Evolutionary conservation across 2,113 vertebrate genomes (phyloP), one percentile per base, ranked within the genome.

Genomic region (Indri indri): DNA sequence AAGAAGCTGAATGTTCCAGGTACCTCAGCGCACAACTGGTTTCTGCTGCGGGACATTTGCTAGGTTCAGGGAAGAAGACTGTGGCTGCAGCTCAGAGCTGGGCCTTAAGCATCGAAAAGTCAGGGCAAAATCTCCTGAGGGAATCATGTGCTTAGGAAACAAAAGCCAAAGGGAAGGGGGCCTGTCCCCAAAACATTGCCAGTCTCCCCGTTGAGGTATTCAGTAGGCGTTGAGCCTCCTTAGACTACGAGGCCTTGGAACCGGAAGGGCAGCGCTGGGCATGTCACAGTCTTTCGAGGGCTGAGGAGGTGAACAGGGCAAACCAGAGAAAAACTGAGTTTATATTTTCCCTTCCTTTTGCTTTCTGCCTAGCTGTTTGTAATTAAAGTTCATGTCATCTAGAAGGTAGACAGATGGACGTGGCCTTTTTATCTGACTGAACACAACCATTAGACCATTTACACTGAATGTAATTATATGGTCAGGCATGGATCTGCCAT

Each of bases 181-280:
- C 34, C 20, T 52, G 20, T 47, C 77, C 66, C 7, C 37, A 2
- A 84, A 66, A 23, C 47, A 30, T 40, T 16, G 5, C 47, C 32
- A 65, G 27, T 5, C 34, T 71, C 27, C 5, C 1, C 12, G 1
- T 20, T 12, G 34, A 66, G 27, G 2, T 11, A 2, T 27, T 16
- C 18, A 12, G 7, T 27, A 45, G 8, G 54, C 10, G 68, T 37
- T 6, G 27, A 30, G 45, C 6, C 47, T 87, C 37, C 50, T 42
- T 25, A 8, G 17, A 6, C n/a, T 14, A 22, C 11, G 1, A 16
- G 27, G 34, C 27, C 54, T 42, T 40, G 45, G 68, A 34, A 71
- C 0, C 1, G 23, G 73, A 50, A 34, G 32, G 34, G 8, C 1
- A 14, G 0, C 2, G 0, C 32, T 54, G 47, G 40, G 32, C 1